phyloP scores from a whole-genome alignment of 2,888 invertebrate genomes.

The Cheilosia grossa region DNA sequence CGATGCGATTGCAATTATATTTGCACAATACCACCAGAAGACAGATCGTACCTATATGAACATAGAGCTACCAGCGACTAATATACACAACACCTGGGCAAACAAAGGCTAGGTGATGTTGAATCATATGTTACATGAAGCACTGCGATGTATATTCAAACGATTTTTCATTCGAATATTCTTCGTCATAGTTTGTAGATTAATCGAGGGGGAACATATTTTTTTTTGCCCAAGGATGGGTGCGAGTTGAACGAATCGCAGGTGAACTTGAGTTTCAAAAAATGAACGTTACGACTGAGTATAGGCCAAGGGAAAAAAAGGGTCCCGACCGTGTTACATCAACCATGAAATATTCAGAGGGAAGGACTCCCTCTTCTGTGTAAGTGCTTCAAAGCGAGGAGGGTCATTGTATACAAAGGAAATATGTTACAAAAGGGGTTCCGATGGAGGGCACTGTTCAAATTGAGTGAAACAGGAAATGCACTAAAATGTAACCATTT shows the following conservation, averaged over 20 bases:
- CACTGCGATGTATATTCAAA: background rate
- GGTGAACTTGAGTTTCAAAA: conserved; percentile 23
- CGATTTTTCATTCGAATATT: conserved; percentile 2
- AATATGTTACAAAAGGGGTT: conserved; percentile 15
- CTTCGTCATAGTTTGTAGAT: conserved; percentile 3
- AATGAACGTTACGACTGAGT: conserved; percentile 11
- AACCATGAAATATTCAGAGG: conserved; percentile 26
- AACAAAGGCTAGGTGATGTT: conserved; percentile 48
- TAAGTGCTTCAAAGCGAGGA: conserved; percentile 19
- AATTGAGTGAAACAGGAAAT: conserved; percentile 33
- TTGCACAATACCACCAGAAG: background rate
- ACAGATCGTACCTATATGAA: background rate
- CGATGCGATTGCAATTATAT: background rate
- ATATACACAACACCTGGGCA: conserved; percentile 41
- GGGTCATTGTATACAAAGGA: conserved; percentile 3
- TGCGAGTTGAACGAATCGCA: conserved; percentile 22
- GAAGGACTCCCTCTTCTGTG: conserved; percentile 18
- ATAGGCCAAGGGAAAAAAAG: background rate
- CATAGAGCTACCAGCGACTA: conserved; percentile 14
- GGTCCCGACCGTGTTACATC: conserved; percentile 21
- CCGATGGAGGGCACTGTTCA: conserved; percentile 1
- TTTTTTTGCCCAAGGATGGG: background rate
- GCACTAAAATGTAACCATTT: conserved; percentile 32
- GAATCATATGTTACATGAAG: conserved; percentile 37
- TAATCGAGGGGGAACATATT: background rate